These are phyloP conservation scores for Lathamus discolor DNA, from an alignment of 2,113 vertebrate species.

Conservation along the genomic window DNA sequence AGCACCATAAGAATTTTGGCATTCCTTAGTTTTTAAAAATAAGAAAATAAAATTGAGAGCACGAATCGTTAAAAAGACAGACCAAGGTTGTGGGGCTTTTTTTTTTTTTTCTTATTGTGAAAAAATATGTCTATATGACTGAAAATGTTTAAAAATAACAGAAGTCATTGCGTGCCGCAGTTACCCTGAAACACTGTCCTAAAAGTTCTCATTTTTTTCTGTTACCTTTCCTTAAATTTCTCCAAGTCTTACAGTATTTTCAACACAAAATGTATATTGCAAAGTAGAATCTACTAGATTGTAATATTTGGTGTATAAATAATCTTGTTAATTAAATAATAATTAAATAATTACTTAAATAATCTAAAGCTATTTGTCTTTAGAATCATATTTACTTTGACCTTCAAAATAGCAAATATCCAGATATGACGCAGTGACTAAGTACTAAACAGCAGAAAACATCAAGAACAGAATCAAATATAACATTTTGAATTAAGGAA, in stretches of 20 bases:
- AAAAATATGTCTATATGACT: neutral
- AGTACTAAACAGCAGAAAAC: neutral
- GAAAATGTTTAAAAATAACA: neutral
- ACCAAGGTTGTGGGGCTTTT: rapidly evolving
- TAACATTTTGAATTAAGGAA: neutral
- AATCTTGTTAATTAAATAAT: neutral
- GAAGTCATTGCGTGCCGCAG: neutral
- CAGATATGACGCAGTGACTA: neutral
- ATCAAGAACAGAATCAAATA: neutral
- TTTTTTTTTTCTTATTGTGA: neutral
- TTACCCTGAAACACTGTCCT: neutral
- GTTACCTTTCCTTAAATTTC: neutral
- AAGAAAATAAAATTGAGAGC: rapidly evolving
- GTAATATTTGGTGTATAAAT: neutral
- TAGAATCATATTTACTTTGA: neutral
- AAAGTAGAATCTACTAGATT: neutral
- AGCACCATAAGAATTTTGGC: neutral
- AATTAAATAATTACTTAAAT: too few relatives aligned
- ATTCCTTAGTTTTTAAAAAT: neutral
- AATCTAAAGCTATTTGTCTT: neutral
- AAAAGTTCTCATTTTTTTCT: neutral
- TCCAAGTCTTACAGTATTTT: neutral
- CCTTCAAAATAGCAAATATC: neutral
- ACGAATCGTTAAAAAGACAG: neutral
- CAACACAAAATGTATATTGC: neutral